Percentiles rank a stretch among this genome's conserved stretches.
Conservation (phyloP, 2,888 invertebrate genomes). For the Papilio protenor region DNA sequence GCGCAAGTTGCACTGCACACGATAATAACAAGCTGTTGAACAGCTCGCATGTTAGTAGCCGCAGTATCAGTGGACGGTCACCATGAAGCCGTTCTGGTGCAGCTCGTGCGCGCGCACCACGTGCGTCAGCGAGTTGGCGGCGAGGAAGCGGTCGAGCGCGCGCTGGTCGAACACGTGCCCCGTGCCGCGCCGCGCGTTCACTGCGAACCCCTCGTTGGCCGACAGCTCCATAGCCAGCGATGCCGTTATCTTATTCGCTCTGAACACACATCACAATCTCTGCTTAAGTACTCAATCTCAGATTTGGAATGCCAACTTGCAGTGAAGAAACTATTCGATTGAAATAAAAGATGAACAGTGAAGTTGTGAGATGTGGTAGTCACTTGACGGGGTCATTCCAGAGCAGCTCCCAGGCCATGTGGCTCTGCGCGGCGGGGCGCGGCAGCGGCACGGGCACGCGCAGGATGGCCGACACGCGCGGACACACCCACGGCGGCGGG, state of each 20-base stretch:
- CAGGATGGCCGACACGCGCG: constrained; percentile 85
- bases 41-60: background rate
- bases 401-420: constrained; percentile 91
- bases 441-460: constrained; percentile 86
- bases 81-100: constrained; percentile 88
- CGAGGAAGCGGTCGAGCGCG: constrained; percentile 88
- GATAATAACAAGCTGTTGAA: background rate
- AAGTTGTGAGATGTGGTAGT: constrained; percentile 39
- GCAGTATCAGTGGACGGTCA: constrained; percentile 54
- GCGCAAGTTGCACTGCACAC: constrained; percentile 86
- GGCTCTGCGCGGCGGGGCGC: constrained; percentile 87
- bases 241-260: constrained; percentile 75
- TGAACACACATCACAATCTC: constrained; percentile 48
- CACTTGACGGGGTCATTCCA: constrained; percentile 90
- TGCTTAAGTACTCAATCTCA: background rate
- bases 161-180: constrained; percentile 88
- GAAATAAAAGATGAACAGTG: background rate
- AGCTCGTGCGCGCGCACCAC: constrained; percentile 90
- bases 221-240: constrained; percentile 78
- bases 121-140: constrained; percentile 87
- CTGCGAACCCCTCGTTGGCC: constrained; percentile 87
- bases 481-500: constrained; percentile 88
- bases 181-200: constrained; percentile 87
- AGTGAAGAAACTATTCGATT: too few relatives aligned
- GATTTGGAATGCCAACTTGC: too few relatives aligned